Base-by-base conservation (phyloP, 1,140 invertebrate species). In the Portunus trituberculatus region DNA sequence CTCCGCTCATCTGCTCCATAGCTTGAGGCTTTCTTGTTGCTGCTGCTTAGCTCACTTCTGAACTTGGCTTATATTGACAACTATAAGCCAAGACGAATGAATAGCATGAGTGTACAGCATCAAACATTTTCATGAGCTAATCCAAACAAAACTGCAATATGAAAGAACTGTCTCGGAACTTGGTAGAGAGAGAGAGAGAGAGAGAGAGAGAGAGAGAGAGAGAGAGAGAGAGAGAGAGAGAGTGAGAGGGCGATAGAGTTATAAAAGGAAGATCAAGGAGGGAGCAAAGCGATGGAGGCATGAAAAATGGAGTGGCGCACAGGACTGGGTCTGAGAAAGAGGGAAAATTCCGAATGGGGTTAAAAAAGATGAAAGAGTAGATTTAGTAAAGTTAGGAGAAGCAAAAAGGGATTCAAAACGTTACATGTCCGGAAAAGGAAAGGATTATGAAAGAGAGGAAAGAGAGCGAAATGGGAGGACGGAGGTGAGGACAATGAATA, bases 121-220 rank as follows among this genome's bases (percentile, higher is more conserved):
- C 39, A 39, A 39, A 39, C 39, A 6, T 6, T 39, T 39, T 39
- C 39, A 39, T 39, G 39, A 39, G 39, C 39, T 6, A 39, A 39
- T 2, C 39, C 39, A 39, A 39, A 39, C 39, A 1, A 39, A 39
- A 39, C 39, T 39, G 39, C 39, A 39, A 39, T 6, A 1, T 6
- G 1, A 39, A 39, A 6, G 39, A 39, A 39, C 39, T 39, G 1
- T 39, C 6, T 39, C 6, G 39, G 39, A 39, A 59, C n/a, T n/a
- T n/a, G 48, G 14, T 6, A 59, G 67, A n/a, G 67, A 76, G 20
- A n/a, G 67, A 76, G n/a, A 76, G n/a, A 25, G 67, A 76, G 67
- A 76, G 67, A 76, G 67, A 76, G 67, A 76, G 67, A 76, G 67
- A 76, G 67, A 76, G 67, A 76, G 67, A 76, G 67, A 76, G 67